Base-by-base conservation (phyloP, 2,113 vertebrate species). In the Porphyrio hochstetteri region DNA sequence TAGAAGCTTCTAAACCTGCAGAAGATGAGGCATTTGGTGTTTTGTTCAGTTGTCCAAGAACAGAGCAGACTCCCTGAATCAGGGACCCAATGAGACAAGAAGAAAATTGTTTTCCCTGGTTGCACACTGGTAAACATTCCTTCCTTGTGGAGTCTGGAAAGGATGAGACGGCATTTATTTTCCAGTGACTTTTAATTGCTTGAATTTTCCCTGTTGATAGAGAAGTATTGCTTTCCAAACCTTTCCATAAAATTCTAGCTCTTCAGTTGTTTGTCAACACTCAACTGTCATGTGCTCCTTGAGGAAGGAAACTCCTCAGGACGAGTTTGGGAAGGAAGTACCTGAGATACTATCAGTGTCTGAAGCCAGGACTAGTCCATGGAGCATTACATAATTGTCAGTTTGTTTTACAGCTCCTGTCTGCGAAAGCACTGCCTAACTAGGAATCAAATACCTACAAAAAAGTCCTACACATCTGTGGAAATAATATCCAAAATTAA, bases 401-500 rank as follows among this genome's bases (percentile, higher is more conserved):
- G 56, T 10, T 40, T 82, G 44, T 70, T 91, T 89, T 88, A 88
- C 25, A 80, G 61, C 16, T 33, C 44, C 31, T 21, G 14, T 61
- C 55, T 79, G 57, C 65, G 81, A 77, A 91, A 91, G 27, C 31
- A 70, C 38, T 77, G 25, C 52, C 70, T 68, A 84, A 88, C 46
- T 71, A 86, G 56, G 31, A 84, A 80, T 17, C 80, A 77, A 88
- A 82, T 65, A 65, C 21, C 40, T 72, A 53, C 36, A 82, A 83
- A 95, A 84, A 33, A 84, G 40, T 44, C 56, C 65, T 50, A 64
- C 0, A 2, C 28, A 16, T 46, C 75, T 65, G 60, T 82, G 53
- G 64, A 93, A 95, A 86, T 75, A 93, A 93, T 3, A 82, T 59
- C 40, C 71, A 92, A 90, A 93, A 92, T 86, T 72, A 88, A 68